A percentile compares a stretch with the other conserved stretches of the same genome.
Evolutionary conservation across 30 jellyfish, hydroid and myxozoan species (phyloP).

Genomic region (Cassiopea xamachana): DNA sequence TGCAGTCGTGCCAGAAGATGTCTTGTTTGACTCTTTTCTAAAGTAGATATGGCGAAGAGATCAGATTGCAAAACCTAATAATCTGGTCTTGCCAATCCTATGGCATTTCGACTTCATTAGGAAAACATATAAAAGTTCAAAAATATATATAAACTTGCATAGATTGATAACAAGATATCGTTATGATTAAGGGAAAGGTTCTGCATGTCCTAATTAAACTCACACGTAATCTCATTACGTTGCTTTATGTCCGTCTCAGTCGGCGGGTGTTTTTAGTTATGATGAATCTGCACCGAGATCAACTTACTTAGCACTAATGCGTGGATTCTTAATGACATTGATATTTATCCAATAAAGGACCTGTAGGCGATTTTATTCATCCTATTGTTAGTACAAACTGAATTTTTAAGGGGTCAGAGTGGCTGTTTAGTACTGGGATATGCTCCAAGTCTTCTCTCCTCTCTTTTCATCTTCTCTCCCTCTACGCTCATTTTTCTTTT

Average conservation of each 20-base stretch:
- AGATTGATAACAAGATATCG: constrained; percentile 66
- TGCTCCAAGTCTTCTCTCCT: too few relatives aligned
- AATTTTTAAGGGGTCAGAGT: not conserved
- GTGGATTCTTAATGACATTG: not conserved
- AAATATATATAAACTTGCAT: constrained; percentile 13
- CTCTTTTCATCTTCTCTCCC: too few relatives aligned
- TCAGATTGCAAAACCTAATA: constrained; percentile 42
- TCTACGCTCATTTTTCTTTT: too few relatives aligned
- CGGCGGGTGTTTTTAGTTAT: constrained; percentile 65
- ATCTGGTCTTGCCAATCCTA: constrained; percentile 53
- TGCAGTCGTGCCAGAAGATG: not conserved
- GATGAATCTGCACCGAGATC: not conserved
- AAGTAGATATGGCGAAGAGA: constrained; percentile 2
- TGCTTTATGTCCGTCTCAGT: constrained; percentile 37
- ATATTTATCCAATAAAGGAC: not conserved
- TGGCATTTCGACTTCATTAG: constrained; percentile 38
- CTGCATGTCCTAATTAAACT: constrained; percentile 47
- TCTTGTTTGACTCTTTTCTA: not conserved
- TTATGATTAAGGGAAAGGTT: constrained; percentile 47
- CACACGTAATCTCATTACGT: constrained; percentile 43
- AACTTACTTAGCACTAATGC: constrained; percentile 7
- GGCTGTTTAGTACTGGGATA: not conserved
- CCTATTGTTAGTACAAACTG: too few relatives aligned
- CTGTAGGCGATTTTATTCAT: not conserved
- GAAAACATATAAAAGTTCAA: constrained; percentile 46